Percentiles rank a stretch among this genome's conserved stretches.
phyloP scores from a whole-genome alignment of 2,888 invertebrate species.

The Eupeodes luniger region DNA sequence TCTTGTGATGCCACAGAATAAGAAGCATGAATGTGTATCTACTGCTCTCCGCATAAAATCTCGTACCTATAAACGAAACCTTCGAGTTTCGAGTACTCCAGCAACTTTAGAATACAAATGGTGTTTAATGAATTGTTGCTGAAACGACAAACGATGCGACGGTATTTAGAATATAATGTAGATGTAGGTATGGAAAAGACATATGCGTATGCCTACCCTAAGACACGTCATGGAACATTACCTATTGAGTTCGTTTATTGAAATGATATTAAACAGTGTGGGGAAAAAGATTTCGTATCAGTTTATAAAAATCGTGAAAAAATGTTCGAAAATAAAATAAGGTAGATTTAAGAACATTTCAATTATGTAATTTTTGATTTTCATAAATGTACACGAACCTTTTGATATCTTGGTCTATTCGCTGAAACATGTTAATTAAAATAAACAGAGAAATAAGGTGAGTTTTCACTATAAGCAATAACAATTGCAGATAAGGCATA shows the following conservation, averaged over 20 bases:
- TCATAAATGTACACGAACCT: no score
- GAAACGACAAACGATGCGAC: background rate
- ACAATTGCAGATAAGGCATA: no score
- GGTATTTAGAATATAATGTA: slow-evolving; percentile 30
- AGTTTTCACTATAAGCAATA: no score
- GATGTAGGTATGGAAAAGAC: slow-evolving; percentile 4
- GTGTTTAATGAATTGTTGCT: slow-evolving; percentile 39
- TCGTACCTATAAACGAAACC: background rate
- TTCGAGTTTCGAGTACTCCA: slow-evolving; percentile 21
- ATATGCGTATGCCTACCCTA: background rate
- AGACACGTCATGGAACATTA: slow-evolving; percentile 67
- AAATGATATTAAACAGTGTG: slow-evolving; percentile 36
- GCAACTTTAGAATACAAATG: slow-evolving; percentile 29
- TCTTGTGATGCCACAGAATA: no score
- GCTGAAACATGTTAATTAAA: no score
- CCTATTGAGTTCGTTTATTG: slow-evolving; percentile 48
- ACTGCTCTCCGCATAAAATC: slow-evolving; percentile 11
- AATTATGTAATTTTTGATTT: no score
- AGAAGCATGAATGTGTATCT: background rate
- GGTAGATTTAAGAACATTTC: no score
- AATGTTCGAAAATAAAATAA: no score
- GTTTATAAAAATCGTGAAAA: background rate
- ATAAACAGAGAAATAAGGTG: no score
- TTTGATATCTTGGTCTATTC: no score
- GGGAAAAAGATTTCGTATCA: slow-evolving; percentile 3